Base-by-base conservation (phyloP, 2,113 vertebrate species). In the Brevimyrus niger region DNA sequence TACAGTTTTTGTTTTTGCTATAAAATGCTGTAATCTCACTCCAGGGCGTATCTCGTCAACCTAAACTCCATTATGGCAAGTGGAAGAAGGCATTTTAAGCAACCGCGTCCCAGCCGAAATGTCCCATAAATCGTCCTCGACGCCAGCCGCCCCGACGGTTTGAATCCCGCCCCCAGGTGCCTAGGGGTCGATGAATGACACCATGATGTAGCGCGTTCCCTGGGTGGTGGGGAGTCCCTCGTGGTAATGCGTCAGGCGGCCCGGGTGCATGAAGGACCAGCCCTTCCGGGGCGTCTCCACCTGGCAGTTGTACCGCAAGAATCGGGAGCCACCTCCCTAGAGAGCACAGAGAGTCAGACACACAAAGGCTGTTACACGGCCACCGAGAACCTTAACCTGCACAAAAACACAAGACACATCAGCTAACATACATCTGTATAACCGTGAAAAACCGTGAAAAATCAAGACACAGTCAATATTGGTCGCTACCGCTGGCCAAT, bases 121-220 rank as follows among this genome's bases (percentile, higher is more conserved):
- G 35, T 80, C 8, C 35, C 35, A 3, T 21, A 82, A 7, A 82
- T 44, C 3, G 38, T 47, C 44, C 80, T 83, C 0, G 42, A 84
- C 2, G 3, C 1, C 82, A 47, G 35, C 19, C 2, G 38, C 19
- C 17, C 5, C 42, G 9, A 5, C 2, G 15, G 35, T 6, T 17
- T 2, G 8, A 13, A 47, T 3, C 10, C 42, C 80, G 31, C n/a
- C 11, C 46, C 1, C 46, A 0, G 1, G 1, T 0, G 1, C 15
- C 89, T 92, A 98, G 13, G 97, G 97, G 92, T 98, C 97, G 0
- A 98, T 97, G 17, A 98, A 98, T 47, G 97, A 97, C 90, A 98
- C 97, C 96, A 97, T 96, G 94, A 98, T 98, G 93, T 98, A 98
- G 23, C 97, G 92, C 7, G 97, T 98, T 4, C 97, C 97, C 0